Evolutionary conservation across 2,888 invertebrate species (phyloP), one percentile per base, ranked within the genome.

Genomic region (Tetheella fluctuosa): DNA sequence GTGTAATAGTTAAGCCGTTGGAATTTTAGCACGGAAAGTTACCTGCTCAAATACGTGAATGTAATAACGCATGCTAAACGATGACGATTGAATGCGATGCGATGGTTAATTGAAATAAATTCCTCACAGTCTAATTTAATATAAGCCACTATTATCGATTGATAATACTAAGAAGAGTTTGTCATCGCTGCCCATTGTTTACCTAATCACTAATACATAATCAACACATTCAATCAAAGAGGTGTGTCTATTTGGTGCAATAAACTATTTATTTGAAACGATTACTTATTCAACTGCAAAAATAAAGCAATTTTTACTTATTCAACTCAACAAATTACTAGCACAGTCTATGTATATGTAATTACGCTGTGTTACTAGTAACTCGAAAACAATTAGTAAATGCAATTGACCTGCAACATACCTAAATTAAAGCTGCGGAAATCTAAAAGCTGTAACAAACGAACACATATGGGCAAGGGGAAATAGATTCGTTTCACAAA

Each of bases 401-500:
- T n/a, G 53, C 52, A 25, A 53, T 52, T 37, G 53, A 52, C 25
- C 58, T 53, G n/a, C 39, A 53, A 58, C 53, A 39, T 48, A 10
- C 10, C 25, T n/a, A n/a, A n/a, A 42, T 37, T 37, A 2, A 15
- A 39, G 6, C 66, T 73, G 68, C 71, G 67, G 72, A 74, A 75
- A 72, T 73, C 64, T 70, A 59, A 68, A 68, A 73, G n/a, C n/a
- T 39, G 71, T 77, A 73, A 65, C 64, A 71, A 63, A 64, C 64
- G 69, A 60, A 65, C 64, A 73, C 68, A 73, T 68, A 65, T 63
- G 66, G 68, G 64, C 62, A 69, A 71, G 69, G 74, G 78, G 80
- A 79, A 82, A 80, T 73, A 74, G 68, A 69, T 74, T 73, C 69
- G 74, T 76, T 74, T 72, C 67, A 71, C 67, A 75, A 78, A 78